A percentile compares a stretch with the other conserved stretches of the same genome.
phyloP scores from a whole-genome alignment of 2,113 vertebrate genomes.

The Hypomesus transpacificus region DNA sequence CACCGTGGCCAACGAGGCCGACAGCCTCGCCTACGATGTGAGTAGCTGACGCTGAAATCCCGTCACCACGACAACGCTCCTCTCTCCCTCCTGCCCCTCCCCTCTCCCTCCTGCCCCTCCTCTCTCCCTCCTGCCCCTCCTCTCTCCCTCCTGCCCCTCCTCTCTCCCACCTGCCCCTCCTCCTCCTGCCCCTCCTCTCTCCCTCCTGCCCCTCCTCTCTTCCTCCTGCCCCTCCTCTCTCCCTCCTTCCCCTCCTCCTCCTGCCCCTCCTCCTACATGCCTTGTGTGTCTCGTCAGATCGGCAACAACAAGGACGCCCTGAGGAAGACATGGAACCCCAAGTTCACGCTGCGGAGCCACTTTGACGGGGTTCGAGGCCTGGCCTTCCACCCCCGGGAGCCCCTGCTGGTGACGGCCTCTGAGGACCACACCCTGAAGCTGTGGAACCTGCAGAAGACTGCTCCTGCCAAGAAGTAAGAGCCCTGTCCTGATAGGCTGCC shows the following conservation, averaged over 20 bases:
- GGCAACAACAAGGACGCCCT: slow-evolving; percentile 95
- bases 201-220: too few species aligned
- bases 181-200: too few species aligned
- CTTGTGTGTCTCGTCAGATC: slow-evolving; percentile 71
- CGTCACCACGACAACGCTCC: not conserved
- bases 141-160: too few species aligned
- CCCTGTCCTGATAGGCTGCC: not conserved
- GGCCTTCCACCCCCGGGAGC: slow-evolving; percentile 91
- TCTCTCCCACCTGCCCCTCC: too few species aligned
- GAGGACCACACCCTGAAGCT: slow-evolving; percentile 98
- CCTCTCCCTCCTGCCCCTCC: not conserved
- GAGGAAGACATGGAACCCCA: slow-evolving; percentile 98
- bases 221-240: too few species aligned
- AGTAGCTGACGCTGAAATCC: slow-evolving; percentile 59
- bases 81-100: too few species aligned
- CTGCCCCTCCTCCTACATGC: not conserved
- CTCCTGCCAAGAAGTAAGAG: slow-evolving; percentile 93
- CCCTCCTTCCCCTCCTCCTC: too few species aligned
- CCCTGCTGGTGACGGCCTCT: slow-evolving; percentile 94
- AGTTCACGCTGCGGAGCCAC: slow-evolving; percentile 97
- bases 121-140: too few species aligned
- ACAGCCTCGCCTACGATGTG: slow-evolving; percentile 90
- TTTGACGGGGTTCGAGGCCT: slow-evolving; percentile 95
- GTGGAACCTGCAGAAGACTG: slow-evolving; percentile 99
- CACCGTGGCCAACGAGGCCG: slow-evolving; percentile 97